phyloP scores from a whole-genome alignment of 1,140 invertebrate genomes.

The Grapholita molesta region DNA sequence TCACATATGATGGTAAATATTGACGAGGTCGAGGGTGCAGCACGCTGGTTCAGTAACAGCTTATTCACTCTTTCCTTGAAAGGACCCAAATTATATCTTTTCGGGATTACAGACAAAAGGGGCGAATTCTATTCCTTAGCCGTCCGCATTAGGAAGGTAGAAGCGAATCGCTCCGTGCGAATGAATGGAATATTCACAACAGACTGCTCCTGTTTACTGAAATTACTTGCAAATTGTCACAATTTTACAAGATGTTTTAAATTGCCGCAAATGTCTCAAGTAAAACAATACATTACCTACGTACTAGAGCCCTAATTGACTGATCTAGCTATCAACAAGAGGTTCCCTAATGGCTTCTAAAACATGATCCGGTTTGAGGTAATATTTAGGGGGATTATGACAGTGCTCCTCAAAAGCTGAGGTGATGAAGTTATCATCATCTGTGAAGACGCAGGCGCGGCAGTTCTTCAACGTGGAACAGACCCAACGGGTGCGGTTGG shows the following conservation, averaged over 20 bases:
- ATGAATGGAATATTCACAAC: too few relatives aligned
- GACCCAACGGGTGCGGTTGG: constrained; percentile 50
- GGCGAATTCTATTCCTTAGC: too few relatives aligned
- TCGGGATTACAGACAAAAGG: too few relatives aligned
- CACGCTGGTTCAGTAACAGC: too few relatives aligned
- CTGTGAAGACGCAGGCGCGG: constrained; percentile 52
- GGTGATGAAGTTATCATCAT: constrained; percentile 48
- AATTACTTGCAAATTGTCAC: too few relatives aligned
- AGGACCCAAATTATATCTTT: too few relatives aligned
- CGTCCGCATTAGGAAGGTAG: too few relatives aligned
- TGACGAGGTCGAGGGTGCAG: too few relatives aligned
- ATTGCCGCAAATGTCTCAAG: background rate
- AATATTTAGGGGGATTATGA: constrained; percentile 63
- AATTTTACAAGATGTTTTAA: background rate
- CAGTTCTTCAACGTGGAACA: constrained; percentile 67
- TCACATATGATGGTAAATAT: too few relatives aligned
- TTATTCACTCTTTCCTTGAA: too few relatives aligned
- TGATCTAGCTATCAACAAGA: constrained; percentile 24
- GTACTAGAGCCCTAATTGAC: background rate
- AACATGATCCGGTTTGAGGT: constrained; percentile 52
- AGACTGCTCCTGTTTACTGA: too few relatives aligned
- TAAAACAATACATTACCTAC: background rate
- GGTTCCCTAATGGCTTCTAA: constrained; percentile 47
- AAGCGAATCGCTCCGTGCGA: too few relatives aligned
- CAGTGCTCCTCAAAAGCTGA: constrained; percentile 49